Evolutionary conservation across 30 jellyfish, hydroid and myxozoan genomes (phyloP), one percentile per base, ranked within the genome.

Genomic region (Phacellophora camtschatica): DNA sequence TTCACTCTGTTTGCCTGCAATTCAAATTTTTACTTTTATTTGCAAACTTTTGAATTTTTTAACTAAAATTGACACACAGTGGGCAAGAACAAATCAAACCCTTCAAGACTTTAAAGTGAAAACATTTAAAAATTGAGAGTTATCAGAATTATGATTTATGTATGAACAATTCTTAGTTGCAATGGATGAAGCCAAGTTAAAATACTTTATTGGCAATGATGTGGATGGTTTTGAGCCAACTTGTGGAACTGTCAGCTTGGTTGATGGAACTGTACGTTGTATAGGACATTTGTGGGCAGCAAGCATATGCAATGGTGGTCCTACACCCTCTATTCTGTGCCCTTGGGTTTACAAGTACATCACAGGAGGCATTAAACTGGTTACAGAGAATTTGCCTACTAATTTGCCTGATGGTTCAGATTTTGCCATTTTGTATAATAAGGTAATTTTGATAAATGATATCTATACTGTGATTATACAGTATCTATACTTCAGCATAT

Each of bases 291-390:
- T 75, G 1, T 57, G 55, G 55, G 88, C 81, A 2, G 74, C 84
- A 15, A 48, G 81, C 34, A 0, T 63, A 22, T 50, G 71, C 74
- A 35, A 62, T 46, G 59, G 58, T 66, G 85, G 91, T 35, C 57
- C 85, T 39, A 86, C 76, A 53, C 91, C 85, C 51, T 32, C 64
- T 29, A 39, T 80, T 43, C 74, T 77, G 24, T 58, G 83, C 34
- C 81, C 18, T 30, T 63, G 89, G 81, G 31, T 63, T 34, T 58
- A 57, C 33, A 43, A 36, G 19, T 77, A 77, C 22, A 77, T 59
- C n/a, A 18, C 58, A 33, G 0, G 82, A 57, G 89, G 83, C 22
- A 16, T 77, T 28, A 66, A 58, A 45, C 28, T 18, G 0, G 68
- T 58, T 77, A 48, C 27, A 20, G 35, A 25, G 16, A 31, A 31